These are phyloP conservation scores for Pica pica DNA, from an alignment of 2,113 vertebrate species.

Conservation along the genomic window DNA sequence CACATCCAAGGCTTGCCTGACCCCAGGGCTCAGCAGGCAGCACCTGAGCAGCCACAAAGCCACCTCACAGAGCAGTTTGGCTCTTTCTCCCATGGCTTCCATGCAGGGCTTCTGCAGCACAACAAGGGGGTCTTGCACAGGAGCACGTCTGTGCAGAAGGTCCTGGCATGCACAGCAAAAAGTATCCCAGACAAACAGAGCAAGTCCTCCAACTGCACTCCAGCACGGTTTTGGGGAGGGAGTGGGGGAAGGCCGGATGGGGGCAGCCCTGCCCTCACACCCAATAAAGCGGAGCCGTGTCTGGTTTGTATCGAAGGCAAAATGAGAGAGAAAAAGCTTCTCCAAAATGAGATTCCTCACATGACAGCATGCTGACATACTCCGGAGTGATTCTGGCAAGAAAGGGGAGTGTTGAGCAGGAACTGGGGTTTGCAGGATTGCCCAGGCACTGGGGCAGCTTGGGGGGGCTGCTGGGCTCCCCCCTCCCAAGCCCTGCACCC, in stretches of 20 bases:
- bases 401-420: neutral
- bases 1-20: neutral
- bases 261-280: conserved; percentile 42
- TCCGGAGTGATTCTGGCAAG: conserved; percentile 19
- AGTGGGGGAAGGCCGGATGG: neutral
- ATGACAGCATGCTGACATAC: conserved; percentile 47
- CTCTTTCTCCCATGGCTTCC: neutral
- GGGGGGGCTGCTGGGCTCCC: neutral
- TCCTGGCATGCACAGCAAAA: fast-evolving
- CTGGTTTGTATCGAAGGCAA: conserved; percentile 39
- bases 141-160: fast-evolving
- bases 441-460: neutral
- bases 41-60: neutral
- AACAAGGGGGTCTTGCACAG: neutral
- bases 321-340: neutral
- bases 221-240: fast-evolving
- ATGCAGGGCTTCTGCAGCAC: neutral
- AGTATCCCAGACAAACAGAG: neutral
- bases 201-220: neutral
- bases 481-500: neutral
- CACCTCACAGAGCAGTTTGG: fast-evolving
- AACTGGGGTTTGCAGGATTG: neutral
- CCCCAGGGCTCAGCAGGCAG: neutral
- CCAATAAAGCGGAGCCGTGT: neutral
- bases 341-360: conserved; percentile 31